Evolutionary conservation across 1,140 invertebrate species (phyloP).

Genomic region (Drosophila littoralis): DNA sequence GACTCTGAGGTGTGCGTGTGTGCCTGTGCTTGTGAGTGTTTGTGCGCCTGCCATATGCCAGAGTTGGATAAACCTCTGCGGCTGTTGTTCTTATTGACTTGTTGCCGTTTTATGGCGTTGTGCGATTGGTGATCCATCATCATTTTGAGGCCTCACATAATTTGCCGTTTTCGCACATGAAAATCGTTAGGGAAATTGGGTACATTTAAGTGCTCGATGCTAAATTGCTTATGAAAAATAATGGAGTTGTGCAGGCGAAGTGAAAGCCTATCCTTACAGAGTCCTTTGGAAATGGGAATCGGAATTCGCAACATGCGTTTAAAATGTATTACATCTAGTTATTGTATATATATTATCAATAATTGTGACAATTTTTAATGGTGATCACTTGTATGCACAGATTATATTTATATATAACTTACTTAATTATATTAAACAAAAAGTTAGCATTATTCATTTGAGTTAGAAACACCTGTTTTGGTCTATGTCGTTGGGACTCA

Average conservation of each 20-base stretch:
- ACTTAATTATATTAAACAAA: too few relatives aligned
- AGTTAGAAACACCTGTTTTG: background rate
- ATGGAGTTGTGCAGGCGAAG: background rate
- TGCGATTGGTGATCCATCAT: conserved; percentile 79
- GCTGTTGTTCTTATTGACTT: conserved; percentile 76
- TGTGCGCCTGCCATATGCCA: conserved; percentile 41
- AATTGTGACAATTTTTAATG: background rate
- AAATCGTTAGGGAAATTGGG: conserved; percentile 62
- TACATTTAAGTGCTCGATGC: conserved; percentile 26
- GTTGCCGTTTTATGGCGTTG: conserved; percentile 77
- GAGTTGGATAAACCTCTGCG: conserved; percentile 41
- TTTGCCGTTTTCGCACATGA: conserved; percentile 67
- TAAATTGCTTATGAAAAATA: conserved; percentile 32
- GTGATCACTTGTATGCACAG: too few relatives aligned
- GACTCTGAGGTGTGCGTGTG: conserved; percentile 48
- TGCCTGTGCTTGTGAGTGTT: conserved; percentile 10
- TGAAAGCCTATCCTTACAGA: background rate
- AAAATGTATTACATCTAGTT: too few relatives aligned
- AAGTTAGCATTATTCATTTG: too few relatives aligned
- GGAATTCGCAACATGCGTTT: too few relatives aligned
- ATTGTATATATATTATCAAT: background rate
- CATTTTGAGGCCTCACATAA: conserved; percentile 65
- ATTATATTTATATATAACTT: too few relatives aligned
- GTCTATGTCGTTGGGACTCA: conserved; percentile 4
- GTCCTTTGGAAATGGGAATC: background rate